Evolutionary conservation across 2,113 vertebrate genomes (phyloP).

Genomic region (Gulo gulo): DNA sequence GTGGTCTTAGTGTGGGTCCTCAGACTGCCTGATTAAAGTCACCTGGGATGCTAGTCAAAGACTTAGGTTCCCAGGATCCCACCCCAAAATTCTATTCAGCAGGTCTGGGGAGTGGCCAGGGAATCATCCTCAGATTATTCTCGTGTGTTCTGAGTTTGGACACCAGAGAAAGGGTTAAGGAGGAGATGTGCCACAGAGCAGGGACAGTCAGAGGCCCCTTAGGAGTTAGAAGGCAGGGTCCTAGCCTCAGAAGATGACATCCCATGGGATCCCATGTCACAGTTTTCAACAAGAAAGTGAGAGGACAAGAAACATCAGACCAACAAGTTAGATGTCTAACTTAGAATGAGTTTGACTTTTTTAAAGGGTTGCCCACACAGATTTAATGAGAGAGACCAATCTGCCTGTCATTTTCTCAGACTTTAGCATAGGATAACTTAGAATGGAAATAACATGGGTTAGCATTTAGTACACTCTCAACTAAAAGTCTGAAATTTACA

Average conservation of each 20-base stretch:
- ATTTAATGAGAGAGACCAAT: not conserved
- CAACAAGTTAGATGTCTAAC: not conserved
- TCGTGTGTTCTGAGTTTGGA: not conserved
- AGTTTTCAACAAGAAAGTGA: not conserved
- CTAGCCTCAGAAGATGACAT: not conserved
- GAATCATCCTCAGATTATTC: not conserved
- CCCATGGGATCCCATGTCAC: not conserved
- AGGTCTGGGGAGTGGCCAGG: not conserved
- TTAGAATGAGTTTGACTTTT: not conserved
- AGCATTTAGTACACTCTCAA: not conserved
- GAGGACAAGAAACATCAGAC: not conserved
- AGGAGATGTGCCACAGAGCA: not conserved
- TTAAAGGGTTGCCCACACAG: not conserved
- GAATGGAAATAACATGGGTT: not conserved
- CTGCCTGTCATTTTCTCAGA: not conserved
- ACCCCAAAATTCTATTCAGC: not conserved
- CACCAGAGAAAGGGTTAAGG: not conserved
- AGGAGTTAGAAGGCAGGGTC: not conserved
- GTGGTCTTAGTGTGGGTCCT: not conserved
- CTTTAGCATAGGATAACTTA: not conserved
- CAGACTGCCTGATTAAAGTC: not conserved
- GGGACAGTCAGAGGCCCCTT: not conserved
- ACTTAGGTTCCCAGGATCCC: not conserved
- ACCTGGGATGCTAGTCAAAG: not conserved
- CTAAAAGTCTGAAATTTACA: not conserved